Conservation (phyloP, 2,888 invertebrate genomes). For the Smittia aterrima region DNA sequence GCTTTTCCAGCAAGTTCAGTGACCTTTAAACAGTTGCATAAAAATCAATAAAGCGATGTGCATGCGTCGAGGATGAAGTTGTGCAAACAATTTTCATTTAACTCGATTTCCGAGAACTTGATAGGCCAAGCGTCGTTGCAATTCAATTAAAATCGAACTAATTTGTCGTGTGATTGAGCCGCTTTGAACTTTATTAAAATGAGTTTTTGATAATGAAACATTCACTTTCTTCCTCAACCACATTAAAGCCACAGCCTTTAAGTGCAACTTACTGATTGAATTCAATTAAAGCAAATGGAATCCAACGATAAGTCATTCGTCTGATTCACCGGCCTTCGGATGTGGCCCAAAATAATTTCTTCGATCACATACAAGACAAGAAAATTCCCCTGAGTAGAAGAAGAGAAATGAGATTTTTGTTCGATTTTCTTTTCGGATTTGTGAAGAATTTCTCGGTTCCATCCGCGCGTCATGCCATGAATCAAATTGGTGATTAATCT, state of each 20-base stretch:
- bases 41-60: constrained; percentile 28
- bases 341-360: background rate
- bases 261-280: background rate
- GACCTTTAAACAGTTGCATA: constrained; percentile 30
- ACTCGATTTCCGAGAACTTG: no score
- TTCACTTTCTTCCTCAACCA: background rate
- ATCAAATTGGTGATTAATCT: constrained; percentile 34
- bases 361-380: background rate
- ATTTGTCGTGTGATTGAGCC: background rate
- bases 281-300: background rate
- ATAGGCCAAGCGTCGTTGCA: no score
- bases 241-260: background rate
- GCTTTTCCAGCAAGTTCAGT: constrained; percentile 26
- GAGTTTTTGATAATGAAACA: background rate
- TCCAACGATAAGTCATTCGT: background rate
- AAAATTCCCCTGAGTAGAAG: background rate
- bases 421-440: background rate
- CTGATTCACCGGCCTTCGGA: background rate
- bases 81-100: background rate
- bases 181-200: background rate
- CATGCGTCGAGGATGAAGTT: constrained; percentile 26
- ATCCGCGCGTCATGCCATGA: background rate
- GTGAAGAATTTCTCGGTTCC: background rate
- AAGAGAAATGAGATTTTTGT: background rate
- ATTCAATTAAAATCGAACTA: background rate